Evolutionary conservation across 2,888 invertebrate genomes (phyloP).

Genomic region (Siphlonurus alternatus): DNA sequence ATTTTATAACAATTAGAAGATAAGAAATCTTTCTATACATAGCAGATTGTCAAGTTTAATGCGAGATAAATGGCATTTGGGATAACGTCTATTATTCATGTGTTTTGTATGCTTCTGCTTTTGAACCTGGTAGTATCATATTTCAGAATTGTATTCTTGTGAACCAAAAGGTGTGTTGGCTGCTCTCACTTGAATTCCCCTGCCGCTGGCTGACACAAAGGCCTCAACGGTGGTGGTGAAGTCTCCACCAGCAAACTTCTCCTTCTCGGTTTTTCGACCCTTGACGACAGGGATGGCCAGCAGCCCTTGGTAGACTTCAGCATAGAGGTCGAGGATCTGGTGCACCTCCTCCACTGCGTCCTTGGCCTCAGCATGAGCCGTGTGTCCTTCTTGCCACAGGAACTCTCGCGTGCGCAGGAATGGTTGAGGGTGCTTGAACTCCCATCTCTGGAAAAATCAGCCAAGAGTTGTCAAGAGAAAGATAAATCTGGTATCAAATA

Average conservation of each 20-base stretch:
- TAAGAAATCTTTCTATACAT: too few species aligned
- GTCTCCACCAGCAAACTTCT: conserved; percentile 96
- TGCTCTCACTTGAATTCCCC: conserved; percentile 70
- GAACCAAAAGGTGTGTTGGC: too few species aligned
- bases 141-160: too few species aligned
- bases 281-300: conserved; percentile 91
- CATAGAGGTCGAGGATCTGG: conserved; percentile 71
- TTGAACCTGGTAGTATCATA: too few species aligned
- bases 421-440: conserved; percentile 99
- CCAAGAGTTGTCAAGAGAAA: conserved; percentile 5
- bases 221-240: conserved; percentile 97
- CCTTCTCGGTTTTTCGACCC: conserved; percentile 94
- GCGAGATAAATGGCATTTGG: too few species aligned
- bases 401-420: conserved; percentile 97
- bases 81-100: too few species aligned
- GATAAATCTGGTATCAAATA: too few species aligned
- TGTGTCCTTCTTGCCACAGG: conserved; percentile 99
- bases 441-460: conserved; percentile 66
- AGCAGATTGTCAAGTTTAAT: too few species aligned
- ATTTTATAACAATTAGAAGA: too few species aligned
- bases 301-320: conserved; percentile 73
- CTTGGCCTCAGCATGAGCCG: conserved; percentile 66
- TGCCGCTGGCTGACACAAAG: conserved; percentile 81
- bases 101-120: too few species aligned
- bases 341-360: conserved; percentile 86